Percentiles rank a stretch among this genome's conserved stretches.
Evolutionary conservation across 2,113 vertebrate genomes (phyloP).

Genomic region (Pimephales promelas): DNA sequence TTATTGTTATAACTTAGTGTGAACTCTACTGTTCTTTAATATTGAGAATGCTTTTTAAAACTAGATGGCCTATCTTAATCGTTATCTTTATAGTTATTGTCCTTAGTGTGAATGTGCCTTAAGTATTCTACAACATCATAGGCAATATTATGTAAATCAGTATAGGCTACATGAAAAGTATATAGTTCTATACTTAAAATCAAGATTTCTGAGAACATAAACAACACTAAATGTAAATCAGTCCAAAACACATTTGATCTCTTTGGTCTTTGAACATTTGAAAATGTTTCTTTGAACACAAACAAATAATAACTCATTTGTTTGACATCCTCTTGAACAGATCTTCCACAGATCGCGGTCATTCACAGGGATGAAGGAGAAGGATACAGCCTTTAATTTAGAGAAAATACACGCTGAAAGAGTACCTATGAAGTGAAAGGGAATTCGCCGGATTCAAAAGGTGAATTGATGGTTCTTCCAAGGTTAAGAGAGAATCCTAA

Average conservation of each 20-base stretch:
- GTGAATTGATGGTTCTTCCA: conserved; percentile 26
- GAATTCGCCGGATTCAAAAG: conserved; percentile 39
- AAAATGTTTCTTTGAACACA: not conserved
- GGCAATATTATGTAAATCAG: too few species aligned
- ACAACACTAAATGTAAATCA: not conserved
- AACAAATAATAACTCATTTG: not conserved
- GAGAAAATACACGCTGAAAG: conserved; percentile 25
- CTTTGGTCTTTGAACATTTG: conserved; percentile 3
- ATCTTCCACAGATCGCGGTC: conserved; percentile 13
- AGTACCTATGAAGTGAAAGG: conserved; percentile 23
- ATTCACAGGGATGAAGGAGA: conserved; percentile 12
- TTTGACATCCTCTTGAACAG: conserved; percentile 10
- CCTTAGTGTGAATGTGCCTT: too few species aligned
- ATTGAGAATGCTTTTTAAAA: too few species aligned
- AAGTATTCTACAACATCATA: too few species aligned
- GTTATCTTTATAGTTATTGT: too few species aligned
- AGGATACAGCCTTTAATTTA: not conserved
- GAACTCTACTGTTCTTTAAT: too few species aligned
- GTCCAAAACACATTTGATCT: not conserved
- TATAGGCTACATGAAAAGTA: too few species aligned
- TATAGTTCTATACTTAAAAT: too few species aligned
- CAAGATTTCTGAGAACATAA: too few species aligned
- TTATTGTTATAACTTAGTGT: too few species aligned
- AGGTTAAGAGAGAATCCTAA: conserved; percentile 36
- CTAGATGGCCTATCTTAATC: too few species aligned